phyloP scores from a whole-genome alignment of 2,113 vertebrate genomes.

The Hoplias malabaricus region DNA sequence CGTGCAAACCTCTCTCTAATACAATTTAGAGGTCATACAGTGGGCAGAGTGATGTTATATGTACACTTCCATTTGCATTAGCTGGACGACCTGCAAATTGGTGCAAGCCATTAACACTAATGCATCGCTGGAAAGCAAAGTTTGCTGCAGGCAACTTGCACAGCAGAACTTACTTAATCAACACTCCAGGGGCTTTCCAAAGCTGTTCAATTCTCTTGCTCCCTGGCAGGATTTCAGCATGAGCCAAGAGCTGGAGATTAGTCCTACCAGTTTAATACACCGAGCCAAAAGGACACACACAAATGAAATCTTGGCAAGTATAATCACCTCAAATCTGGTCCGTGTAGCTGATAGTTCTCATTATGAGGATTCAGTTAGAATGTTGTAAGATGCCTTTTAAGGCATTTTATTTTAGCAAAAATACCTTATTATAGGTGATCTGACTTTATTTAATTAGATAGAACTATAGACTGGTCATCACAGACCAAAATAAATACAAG shows the following conservation, averaged over 20 bases:
- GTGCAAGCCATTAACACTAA: constrained; percentile 36
- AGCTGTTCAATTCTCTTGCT: neutral
- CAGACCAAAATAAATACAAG: neutral
- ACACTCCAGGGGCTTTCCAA: neutral
- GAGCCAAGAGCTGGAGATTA: constrained; percentile 5
- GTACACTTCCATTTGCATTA: constrained; percentile 33
- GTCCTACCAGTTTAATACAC: neutral
- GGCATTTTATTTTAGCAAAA: no score
- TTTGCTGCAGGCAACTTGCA: constrained; percentile 19
- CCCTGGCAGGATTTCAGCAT: neutral
- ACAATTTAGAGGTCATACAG: constrained; percentile 1
- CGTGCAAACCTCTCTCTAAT: neutral
- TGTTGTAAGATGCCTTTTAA: no score
- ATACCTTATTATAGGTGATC: no score
- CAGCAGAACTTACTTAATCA: neutral
- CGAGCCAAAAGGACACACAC: neutral
- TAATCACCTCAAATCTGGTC: no score
- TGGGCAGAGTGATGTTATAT: constrained; percentile 4
- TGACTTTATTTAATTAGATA: no score
- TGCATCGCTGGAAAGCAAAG: constrained; percentile 24
- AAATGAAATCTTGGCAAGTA: no score
- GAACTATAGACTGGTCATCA: no score
- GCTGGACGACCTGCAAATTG: constrained; percentile 10
- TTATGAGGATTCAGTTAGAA: no score
- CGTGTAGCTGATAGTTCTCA: no score